Base-by-base conservation (phyloP, 2,888 invertebrate genomes). In the Cephus pulcher region DNA sequence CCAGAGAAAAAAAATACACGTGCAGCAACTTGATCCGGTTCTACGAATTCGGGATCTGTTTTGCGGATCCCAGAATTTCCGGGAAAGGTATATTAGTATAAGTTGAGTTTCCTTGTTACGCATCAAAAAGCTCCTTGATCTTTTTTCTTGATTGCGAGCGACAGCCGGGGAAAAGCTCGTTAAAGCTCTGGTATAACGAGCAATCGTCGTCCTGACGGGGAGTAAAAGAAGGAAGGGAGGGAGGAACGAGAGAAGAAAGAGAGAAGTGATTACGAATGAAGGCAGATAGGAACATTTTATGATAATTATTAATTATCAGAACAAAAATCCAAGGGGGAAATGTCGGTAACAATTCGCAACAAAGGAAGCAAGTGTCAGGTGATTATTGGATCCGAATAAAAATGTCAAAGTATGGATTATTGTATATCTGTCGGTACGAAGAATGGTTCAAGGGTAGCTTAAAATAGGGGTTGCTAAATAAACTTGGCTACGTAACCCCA, bases 181-280 rank as follows among this genome's bases (percentile, higher is more conserved):
- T 84, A 84, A 82, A 81, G 80, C 81, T 80, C 82, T 79, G 80
- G 82, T 82, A 83, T 84, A 84, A 84, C 83, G 83, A 84, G 84
- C 81, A 84, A 83, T 82, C 82, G 23, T 35, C 35, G 12, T 74
- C 23, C 56, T 56, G 56, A 56, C 56, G 23, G 23, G 56, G 56
- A 56, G 56, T 56, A 56, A 56, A 32, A n/a, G 34, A 71, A 71
- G 30, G 71, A 71, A 71, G 6, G 34, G 23, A 11, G 71, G 71
- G 30, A 30, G 71, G 32, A 71, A 71, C 4, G 30, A 30, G 34
- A 15, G 30, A 71, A 71, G 11, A 1, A 34, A 34, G 32, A 71
- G 34, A 71, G 30, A 71, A 32, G 30, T 23, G 9, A 34, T 71
- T 33, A 71, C 32, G 12, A 71, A 11, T 23, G 32, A 9, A 23